phyloP scores from a whole-genome alignment of 1,140 invertebrate species.

The Drosophila kikkawai region DNA sequence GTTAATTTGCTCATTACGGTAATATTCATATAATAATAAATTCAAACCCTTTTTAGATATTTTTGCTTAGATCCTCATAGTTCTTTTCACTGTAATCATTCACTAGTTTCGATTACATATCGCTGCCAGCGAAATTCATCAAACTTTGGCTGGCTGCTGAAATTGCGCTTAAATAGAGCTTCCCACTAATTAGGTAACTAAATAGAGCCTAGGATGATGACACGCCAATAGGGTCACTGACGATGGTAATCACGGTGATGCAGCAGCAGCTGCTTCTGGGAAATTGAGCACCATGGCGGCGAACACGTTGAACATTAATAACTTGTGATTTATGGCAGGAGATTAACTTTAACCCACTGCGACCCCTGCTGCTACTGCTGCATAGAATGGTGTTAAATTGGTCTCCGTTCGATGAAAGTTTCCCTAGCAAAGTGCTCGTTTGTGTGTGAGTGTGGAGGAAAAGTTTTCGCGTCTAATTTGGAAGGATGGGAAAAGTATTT shows the following conservation, averaged over 20 bases:
- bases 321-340: constrained; percentile 70
- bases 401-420: constrained; percentile 63
- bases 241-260: constrained; percentile 33
- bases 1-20: too few relatives aligned
- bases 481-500: constrained; percentile 42
- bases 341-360: constrained; percentile 45
- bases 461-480: constrained; percentile 62
- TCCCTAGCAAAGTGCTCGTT: constrained; percentile 9
- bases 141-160: constrained; percentile 9
- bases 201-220: constrained; percentile 41
- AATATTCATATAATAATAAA: too few relatives aligned
- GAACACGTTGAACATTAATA: constrained; percentile 73
- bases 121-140: constrained; percentile 12
- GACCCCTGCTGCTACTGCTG: constrained; percentile 5
- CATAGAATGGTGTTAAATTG: constrained; percentile 65
- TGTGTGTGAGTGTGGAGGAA: constrained; percentile 2
- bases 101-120: constrained; percentile 3
- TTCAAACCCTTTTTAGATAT: neutral
- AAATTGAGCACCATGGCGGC: constrained; percentile 54
- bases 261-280: constrained; percentile 35
- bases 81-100: constrained; percentile 21
- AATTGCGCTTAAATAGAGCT: constrained; percentile 37
- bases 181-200: constrained; percentile 62
- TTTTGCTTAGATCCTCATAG: neutral
- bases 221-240: constrained; percentile 37